These are phyloP conservation scores for Drosophila demipolita DNA, from an alignment of 2,888 invertebrate species.

Conservation along the genomic window DNA sequence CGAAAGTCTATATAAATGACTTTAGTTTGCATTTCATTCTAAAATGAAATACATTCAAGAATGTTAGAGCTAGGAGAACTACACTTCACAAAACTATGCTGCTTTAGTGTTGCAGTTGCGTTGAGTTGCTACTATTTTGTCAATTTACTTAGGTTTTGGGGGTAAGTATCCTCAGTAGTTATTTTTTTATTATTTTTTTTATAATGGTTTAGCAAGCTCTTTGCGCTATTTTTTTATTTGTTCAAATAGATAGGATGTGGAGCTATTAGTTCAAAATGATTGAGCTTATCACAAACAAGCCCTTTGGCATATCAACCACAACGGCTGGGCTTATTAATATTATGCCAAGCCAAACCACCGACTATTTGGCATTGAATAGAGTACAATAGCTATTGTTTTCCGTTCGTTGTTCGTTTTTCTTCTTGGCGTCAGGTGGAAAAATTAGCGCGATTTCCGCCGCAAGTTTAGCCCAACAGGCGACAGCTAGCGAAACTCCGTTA, in stretches of 20 bases:
- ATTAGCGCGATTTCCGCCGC: slow-evolving; percentile 76
- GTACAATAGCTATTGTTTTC: neutral
- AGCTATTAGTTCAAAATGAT: neutral
- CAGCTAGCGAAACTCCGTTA: slow-evolving; percentile 3
- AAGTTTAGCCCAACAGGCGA: slow-evolving; percentile 27
- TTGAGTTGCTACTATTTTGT: neutral
- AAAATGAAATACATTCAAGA: neutral
- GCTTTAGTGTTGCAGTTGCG: neutral
- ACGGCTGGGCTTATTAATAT: neutral
- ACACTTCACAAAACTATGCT: neutral
- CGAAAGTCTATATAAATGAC: neutral
- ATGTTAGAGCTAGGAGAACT: neutral
- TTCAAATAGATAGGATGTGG: neutral
- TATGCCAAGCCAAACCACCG: neutral
- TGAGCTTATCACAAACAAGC: neutral
- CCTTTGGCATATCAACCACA: neutral
- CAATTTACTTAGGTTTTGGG: neutral
- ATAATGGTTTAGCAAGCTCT: neutral
- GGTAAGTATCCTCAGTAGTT: no score
- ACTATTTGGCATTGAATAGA: neutral
- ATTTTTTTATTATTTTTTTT: no score
- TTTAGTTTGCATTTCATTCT: neutral
- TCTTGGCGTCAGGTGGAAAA: slow-evolving; percentile 60
- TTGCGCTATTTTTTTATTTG: neutral
- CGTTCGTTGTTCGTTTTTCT: neutral